Evolutionary conservation across 1,140 invertebrate species (phyloP).

Genomic region (Heliconius himera): DNA sequence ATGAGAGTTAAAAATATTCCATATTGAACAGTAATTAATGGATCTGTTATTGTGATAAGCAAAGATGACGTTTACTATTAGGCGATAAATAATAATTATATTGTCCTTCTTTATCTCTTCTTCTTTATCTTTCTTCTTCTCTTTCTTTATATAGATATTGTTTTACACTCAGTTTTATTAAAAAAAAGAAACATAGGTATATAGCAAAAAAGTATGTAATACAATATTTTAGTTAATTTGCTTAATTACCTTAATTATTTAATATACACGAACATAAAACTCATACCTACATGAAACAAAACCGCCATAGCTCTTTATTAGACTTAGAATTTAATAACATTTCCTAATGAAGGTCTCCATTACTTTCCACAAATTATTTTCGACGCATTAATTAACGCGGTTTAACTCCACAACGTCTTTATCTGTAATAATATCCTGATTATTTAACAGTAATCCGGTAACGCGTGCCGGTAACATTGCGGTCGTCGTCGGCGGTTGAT

Average conservation of each 20-base stretch:
- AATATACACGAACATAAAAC: neutral
- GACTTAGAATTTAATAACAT: neutral
- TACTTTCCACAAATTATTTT: constrained; percentile 14
- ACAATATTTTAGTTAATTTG: neutral
- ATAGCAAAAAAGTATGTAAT: no score
- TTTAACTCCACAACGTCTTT: constrained; percentile 7
- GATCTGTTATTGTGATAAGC: neutral
- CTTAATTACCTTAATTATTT: neutral
- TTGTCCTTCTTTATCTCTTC: no score
- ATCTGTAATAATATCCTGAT: constrained; percentile 11
- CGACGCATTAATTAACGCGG: constrained; percentile 9
- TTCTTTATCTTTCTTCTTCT: no score
- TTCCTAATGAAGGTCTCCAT: neutral
- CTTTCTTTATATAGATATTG: no score
- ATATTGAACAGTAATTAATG: neutral
- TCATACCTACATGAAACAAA: neutral
- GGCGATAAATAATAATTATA: no score
- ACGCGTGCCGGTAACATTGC: constrained; percentile 32
- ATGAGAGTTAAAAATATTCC: neutral
- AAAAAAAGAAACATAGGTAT: no score
- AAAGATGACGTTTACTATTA: neutral
- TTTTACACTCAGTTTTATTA: no score
- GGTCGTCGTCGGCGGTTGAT: constrained; percentile 35
- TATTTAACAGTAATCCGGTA: constrained; percentile 12
- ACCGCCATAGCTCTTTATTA: neutral